A percentile compares a stretch with the other conserved stretches of the same genome.
phyloP scores from a whole-genome alignment of 2,888 invertebrate genomes.

The Megaustenia siamemsis region DNA sequence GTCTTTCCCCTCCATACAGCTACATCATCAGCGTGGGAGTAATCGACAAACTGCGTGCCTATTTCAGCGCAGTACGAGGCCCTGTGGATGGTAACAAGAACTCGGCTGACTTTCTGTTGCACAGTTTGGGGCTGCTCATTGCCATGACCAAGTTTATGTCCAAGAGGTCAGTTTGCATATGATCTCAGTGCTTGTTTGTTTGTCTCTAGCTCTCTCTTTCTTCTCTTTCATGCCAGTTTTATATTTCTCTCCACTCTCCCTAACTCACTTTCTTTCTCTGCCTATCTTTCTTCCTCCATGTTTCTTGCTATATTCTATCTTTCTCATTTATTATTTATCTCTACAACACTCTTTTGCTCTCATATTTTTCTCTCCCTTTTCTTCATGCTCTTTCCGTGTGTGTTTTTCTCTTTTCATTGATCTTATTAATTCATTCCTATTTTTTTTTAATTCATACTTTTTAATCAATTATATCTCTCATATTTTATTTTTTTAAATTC shows the following conservation, averaged over 20 bases:
- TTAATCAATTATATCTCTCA: no score
- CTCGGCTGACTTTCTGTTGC: constrained; percentile 79
- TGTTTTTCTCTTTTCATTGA: no score
- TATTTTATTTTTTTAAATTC: no score
- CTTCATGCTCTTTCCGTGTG: no score
- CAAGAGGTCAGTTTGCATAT: constrained; percentile 65
- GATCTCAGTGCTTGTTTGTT: no score
- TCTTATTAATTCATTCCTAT: not conserved
- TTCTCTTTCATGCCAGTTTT: no score
- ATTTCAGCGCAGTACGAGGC: constrained; percentile 86
- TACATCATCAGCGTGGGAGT: constrained; percentile 89
- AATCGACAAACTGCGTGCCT: constrained; percentile 88
- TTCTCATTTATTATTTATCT: not conserved
- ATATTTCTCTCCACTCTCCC: not conserved
- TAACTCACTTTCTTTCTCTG: not conserved
- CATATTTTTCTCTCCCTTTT: no score
- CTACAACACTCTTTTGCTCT: not conserved
- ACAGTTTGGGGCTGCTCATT: constrained; percentile 78
- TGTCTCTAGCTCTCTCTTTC: no score
- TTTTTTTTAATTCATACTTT: no score
- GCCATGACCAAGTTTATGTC: constrained; percentile 78
- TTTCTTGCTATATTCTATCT: not conserved
- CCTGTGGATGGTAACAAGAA: constrained; percentile 83
- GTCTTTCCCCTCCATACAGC: constrained; percentile 81
- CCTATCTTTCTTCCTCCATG: no score